Evolutionary conservation across 2,113 vertebrate species (phyloP), one percentile per base, ranked within the genome.

Genomic region (Kryptolebias marmoratus): DNA sequence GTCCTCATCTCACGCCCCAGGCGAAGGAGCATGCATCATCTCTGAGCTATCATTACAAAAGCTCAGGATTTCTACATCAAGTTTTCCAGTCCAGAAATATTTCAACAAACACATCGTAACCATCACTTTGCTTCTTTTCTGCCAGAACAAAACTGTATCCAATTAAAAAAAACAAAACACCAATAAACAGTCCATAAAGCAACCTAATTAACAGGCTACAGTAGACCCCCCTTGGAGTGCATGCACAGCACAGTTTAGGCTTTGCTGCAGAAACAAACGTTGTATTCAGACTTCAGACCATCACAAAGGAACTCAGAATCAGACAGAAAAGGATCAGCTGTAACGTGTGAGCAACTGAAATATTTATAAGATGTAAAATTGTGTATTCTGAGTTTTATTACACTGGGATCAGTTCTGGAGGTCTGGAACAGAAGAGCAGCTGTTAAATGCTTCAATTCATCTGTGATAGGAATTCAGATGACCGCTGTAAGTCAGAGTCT

Each of bases 151-250:
- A 62, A 76, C 62, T 60, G 59, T 53, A 18, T 55, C 77, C 68
- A 14, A 52, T 77, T 64, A 79, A 39, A 45, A 85, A 76, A 61
- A 30, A 71, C 79, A 55, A 77, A 42, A 58, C 75, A 53, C 22
- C 22, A 32, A n/a, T 32, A 64, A n/a, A 73, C 53, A 73, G 49
- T 61, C 45, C 80, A 71, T 48, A 14, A 76, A 80, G 82, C 57
- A 14, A 47, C 18, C 61, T 54, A 73, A 85, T 84, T 79, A 81
- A 72, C 68, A 74, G 55, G 52, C 67, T 71, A 36, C 74, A 77
- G 69, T 10, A 14, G 22, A 78, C 55, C 8, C 14, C 47, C 14
- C 48, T 59, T 45, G 30, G 48, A 74, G 45, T 47, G 31, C 48
- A 49, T 70, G 52, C 83, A 75, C 69, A 79, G 48, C 55, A 76